A percentile compares a stretch with the other conserved stretches of the same genome.
Conservation (phyloP, 2,113 vertebrate species). For the Nycticebus coucang region DNA sequence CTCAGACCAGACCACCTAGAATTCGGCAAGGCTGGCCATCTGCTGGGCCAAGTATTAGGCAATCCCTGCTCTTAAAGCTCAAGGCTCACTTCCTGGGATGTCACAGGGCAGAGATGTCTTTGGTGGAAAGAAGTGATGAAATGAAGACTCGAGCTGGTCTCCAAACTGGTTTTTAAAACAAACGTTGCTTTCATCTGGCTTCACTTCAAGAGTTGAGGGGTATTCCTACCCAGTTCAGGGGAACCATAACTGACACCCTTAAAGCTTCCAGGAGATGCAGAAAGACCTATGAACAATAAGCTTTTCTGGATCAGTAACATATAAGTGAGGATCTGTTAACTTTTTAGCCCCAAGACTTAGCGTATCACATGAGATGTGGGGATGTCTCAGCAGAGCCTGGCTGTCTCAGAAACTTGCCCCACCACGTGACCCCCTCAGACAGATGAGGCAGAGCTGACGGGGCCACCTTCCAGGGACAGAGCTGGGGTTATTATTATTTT, state of each 20-base stretch:
- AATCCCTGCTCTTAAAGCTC: background rate
- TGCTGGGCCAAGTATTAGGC: accelerated
- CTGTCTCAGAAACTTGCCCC: background rate
- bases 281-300: background rate
- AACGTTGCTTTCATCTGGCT: background rate
- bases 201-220: background rate
- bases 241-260: background rate
- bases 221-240: background rate
- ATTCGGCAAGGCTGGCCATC: background rate
- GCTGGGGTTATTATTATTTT: background rate
- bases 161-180: background rate
- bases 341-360: too few species aligned
- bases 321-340: background rate
- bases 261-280: background rate
- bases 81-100: too few species aligned
- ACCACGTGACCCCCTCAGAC: background rate
- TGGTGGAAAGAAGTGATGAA: background rate
- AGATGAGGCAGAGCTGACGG: accelerated
- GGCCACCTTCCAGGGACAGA: background rate
- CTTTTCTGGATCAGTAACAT: background rate
- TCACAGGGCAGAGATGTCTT: background rate
- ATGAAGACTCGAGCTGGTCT: background rate
- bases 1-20: background rate
- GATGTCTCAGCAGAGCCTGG: accelerated
- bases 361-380: accelerated